Evolutionary conservation across 35 echinoderm and acorn worm species (phyloP), one percentile per base, ranked within the genome.

Genomic region (Heliocidaris tuberculata): DNA sequence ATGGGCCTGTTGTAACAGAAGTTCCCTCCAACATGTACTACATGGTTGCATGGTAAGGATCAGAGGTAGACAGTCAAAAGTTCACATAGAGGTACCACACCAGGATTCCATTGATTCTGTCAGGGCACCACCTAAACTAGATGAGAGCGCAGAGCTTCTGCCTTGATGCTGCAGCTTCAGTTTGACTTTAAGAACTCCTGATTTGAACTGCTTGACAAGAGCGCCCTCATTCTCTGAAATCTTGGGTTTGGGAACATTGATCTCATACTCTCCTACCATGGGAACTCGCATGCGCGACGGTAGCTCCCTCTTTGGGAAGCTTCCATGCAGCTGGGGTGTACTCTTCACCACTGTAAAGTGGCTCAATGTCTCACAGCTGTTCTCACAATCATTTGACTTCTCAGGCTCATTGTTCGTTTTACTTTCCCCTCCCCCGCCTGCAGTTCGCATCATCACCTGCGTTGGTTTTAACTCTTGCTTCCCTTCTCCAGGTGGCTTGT

Each of bases 161-260:
- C 93, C 59, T 29, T 94, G 93, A 56, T 96, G 95, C 31, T 96
- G 95, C 59, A 96, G 49, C 86, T 96, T 96, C 31, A 96, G 56
- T 78, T 94, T 96, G 59, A 93, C 90, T 35, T 94, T 96, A 4
- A 47, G 31, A 15, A 86, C 86, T 30, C 30, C 86, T 50, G 85
- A 47, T 50, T 29, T 88, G 16, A 86, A 12, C 50, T 94, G 86
- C 86, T 94, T 96, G 29, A 86, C 86, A 35, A 95, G 86, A 4
- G 48, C 86, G 6, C 86, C 86, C 48, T 95, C 94, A 59, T 2
- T 88, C 31, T 32, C 85, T 56, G 13, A 88, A 35, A 52, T 17
- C 48, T 90, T 95, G 30, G 29, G 86, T 48, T 60, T 95, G n/a
- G 9, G 65, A 17, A 12, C 10, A 48, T 86, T 94, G 42, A 31